These are phyloP conservation scores for Triplophysa rosa DNA, from an alignment of 2,113 vertebrate species.

Conservation along the genomic window DNA sequence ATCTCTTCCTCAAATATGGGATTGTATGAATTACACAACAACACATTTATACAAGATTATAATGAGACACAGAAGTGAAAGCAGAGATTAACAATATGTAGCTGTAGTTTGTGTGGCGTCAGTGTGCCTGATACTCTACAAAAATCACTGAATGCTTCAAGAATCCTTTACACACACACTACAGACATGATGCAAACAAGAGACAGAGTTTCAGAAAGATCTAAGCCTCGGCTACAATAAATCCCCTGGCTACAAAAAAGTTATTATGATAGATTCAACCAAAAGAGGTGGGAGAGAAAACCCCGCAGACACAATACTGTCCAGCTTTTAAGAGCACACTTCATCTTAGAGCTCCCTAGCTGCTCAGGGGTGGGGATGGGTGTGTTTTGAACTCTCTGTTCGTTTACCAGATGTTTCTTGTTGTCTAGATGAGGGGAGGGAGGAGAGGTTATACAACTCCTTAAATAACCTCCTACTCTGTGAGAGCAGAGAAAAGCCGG, in stretches of 20 bases:
- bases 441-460: slow-evolving; percentile 64
- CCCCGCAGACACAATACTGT: slow-evolving; percentile 6
- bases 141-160: background rate
- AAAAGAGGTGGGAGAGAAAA: background rate
- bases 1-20: background rate
- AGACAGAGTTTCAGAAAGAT: slow-evolving; percentile 1
- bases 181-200: background rate
- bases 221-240: slow-evolving; percentile 6
- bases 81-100: background rate
- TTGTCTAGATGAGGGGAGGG: slow-evolving; percentile 63
- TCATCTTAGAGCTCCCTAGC: slow-evolving; percentile 55
- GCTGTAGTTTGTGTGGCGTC: background rate
- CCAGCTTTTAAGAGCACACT: slow-evolving; percentile 33
- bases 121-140: background rate
- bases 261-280: slow-evolving; percentile 18
- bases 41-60: slow-evolving; percentile 12
- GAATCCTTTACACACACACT: background rate
- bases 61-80: background rate
- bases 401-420: slow-evolving; percentile 77
- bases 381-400: slow-evolving; percentile 68
- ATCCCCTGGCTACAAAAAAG: slow-evolving; percentile 22
- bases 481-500: slow-evolving; percentile 58
- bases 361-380: slow-evolving; percentile 64
- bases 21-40: slow-evolving; percentile 17
- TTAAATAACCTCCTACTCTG: slow-evolving; percentile 15